Base-by-base conservation (phyloP, 2,113 vertebrate species). In the Sapayoa aenigma region DNA sequence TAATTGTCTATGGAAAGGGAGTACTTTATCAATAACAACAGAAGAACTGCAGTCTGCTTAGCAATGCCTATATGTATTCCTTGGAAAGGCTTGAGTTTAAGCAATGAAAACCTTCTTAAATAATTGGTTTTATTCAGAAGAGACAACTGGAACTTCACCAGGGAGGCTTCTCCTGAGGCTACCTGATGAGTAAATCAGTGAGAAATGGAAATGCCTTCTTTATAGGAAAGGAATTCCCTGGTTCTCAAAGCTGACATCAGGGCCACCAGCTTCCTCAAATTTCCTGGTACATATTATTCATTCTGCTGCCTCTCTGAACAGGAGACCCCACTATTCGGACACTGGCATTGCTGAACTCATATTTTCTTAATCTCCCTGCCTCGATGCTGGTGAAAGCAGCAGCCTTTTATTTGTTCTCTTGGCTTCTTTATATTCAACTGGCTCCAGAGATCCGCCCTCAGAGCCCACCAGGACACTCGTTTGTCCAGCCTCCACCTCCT, bases 401-500 rank as follows among this genome's bases (percentile, higher is more conserved):
- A 96, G 75, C 37, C 8, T 78, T 96, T 78, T 59, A 89, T 69
- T 71, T 62, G 50, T 31, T 24, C 47, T 92, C 81, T 56, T 87
- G 91, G 87, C 66, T 89, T 96, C 94, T 95, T 91, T 91, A 76
- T 93, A 95, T 74, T 76, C 90, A 72, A 24, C 90, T 69, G 84
- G 58, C 46, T 96, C 53, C 89, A 50, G 69, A 92, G 94, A 72
- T 83, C 97, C 95, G 67, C 97, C 97, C 91, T 94, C 93, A 74
- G 79, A 94, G 84, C 71, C 83, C 55, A 23, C 74, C 78, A 90
- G 89, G 89, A 60, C 87, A 94, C 86, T 75, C 47, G 35, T 58
- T 69, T 18, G 50, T 89, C 62, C 87, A 95, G 94, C 90, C 93
- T 89, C 94, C 97, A 97, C 95, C 97, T 97, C 97, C 91, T 95